Evolutionary conservation across 2,888 invertebrate genomes (phyloP).

Genomic region (Catocala sponsa): DNA sequence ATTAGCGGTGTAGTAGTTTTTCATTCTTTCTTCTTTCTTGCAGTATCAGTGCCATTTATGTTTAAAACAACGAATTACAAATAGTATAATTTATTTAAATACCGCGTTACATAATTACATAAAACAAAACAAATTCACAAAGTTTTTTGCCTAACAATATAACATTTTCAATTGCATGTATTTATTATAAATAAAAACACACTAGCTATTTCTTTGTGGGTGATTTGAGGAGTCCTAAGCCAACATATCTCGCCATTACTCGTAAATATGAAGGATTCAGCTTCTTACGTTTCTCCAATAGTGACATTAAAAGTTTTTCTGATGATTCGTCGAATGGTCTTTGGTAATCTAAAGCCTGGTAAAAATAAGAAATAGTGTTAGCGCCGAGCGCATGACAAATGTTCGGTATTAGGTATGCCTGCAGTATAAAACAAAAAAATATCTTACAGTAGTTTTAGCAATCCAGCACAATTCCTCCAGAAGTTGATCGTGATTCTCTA

Average conservation of each 20-base stretch:
- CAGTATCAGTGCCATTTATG: too few relatives aligned
- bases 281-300: slow-evolving; percentile 76
- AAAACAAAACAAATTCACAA: slow-evolving; percentile 13
- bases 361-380: not conserved
- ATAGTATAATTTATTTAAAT: slow-evolving; percentile 1
- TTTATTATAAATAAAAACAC: too few relatives aligned
- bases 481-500: slow-evolving; percentile 68
- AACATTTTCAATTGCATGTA: not conserved
- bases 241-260: slow-evolving; percentile 84
- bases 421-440: slow-evolving; percentile 32
- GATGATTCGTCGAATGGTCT: slow-evolving; percentile 74
- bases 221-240: slow-evolving; percentile 73
- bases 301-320: slow-evolving; percentile 69
- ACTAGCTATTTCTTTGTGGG: slow-evolving; percentile 46
- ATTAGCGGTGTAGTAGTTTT: too few relatives aligned
- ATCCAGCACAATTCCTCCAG: slow-evolving; percentile 81
- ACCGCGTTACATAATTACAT: slow-evolving; percentile 15
- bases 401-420: not conserved
- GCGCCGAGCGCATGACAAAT: not conserved
- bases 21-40: too few relatives aligned
- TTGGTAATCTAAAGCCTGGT: slow-evolving; percentile 80
- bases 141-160: not conserved
- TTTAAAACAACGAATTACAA: not conserved
- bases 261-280: slow-evolving; percentile 80
- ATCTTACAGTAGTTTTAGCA: slow-evolving; percentile 81